Evolutionary conservation across 2,888 invertebrate species (phyloP).

Genomic region (Chouioia cunea): DNA sequence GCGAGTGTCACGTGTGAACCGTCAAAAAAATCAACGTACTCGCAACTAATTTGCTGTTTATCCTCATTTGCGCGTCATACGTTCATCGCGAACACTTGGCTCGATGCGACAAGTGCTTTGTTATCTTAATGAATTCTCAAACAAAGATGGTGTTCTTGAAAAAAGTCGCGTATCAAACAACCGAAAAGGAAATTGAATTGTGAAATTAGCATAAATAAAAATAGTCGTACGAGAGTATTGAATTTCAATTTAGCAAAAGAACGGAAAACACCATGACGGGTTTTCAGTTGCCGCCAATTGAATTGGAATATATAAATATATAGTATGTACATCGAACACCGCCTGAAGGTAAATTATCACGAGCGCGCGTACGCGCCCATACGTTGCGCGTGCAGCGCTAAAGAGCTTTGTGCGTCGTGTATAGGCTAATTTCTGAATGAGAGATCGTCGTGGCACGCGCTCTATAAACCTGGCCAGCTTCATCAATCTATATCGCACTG

Average conservation of each 20-base stretch:
- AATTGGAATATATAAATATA: slow-evolving; percentile 52
- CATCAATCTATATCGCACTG: slow-evolving; percentile 20
- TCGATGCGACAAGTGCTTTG: slow-evolving; percentile 15
- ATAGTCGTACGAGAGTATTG: neutral
- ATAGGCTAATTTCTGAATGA: slow-evolving; percentile 51
- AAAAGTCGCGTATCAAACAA: too few relatives aligned
- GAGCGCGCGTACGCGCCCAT: slow-evolving; percentile 50
- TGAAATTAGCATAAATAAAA: slow-evolving; percentile 17
- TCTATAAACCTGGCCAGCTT: neutral
- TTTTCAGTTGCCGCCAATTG: slow-evolving; percentile 44
- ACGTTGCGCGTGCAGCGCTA: slow-evolving; percentile 46
- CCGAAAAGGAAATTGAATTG: too few relatives aligned
- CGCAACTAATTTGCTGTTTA: too few relatives aligned
- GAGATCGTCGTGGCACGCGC: slow-evolving; percentile 38
- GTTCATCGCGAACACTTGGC: too few relatives aligned
- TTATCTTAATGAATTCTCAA: neutral
- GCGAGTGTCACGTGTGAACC: slow-evolving; percentile 19
- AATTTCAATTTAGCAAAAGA: slow-evolving; percentile 34
- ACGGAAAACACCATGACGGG: slow-evolving; percentile 28
- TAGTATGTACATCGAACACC: slow-evolving; percentile 48
- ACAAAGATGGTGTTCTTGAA: too few relatives aligned
- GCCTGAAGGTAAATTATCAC: slow-evolving; percentile 58
- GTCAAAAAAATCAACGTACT: neutral
- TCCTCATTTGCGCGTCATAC: too few relatives aligned
- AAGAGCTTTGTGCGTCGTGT: slow-evolving; percentile 53